phyloP scores from a whole-genome alignment of 2,888 invertebrate genomes.

The Tromatobia lineatoria region DNA sequence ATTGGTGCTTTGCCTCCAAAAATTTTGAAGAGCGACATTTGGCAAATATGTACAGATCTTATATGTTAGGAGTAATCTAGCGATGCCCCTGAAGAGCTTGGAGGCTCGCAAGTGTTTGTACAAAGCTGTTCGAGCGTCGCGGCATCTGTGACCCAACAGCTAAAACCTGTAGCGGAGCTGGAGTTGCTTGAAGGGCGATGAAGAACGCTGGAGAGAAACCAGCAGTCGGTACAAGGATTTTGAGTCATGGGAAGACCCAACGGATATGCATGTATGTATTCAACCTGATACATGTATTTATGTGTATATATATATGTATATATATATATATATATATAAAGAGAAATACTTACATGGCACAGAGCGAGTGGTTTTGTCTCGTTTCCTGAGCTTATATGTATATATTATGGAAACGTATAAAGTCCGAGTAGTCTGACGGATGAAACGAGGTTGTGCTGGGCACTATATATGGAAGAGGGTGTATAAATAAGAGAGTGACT shows the following conservation, averaged over 20 bases:
- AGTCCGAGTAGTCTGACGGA: constrained; percentile 51
- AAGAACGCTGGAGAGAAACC: constrained; percentile 62
- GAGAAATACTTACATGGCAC: background rate
- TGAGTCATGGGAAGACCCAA: constrained; percentile 22
- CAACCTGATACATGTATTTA: background rate
- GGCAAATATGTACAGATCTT: background rate
- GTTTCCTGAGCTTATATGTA: constrained; percentile 34
- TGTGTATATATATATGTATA: background rate
- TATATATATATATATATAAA: background rate
- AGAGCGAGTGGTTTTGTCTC: constrained; percentile 26
- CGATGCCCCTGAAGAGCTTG: background rate
- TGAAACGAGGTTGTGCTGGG: constrained; percentile 26
- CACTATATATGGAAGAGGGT: constrained; percentile 47
- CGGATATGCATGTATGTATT: constrained; percentile 18
- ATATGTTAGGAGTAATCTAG: background rate
- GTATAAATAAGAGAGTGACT: constrained; percentile 74
- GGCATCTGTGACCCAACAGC: constrained; percentile 77
- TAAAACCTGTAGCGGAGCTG: constrained; percentile 69
- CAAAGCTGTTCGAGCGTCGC: constrained; percentile 70
- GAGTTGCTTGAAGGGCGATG: constrained; percentile 62
- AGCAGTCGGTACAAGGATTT: constrained; percentile 68
- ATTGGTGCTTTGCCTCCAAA: too few relatives aligned
- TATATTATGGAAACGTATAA: constrained; percentile 72
- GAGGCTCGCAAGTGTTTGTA: constrained; percentile 16
- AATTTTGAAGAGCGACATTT: constrained; percentile 2